Evolutionary conservation across 35 echinoderm and acorn worm species (phyloP).

Genomic region (Antedon bifida): DNA sequence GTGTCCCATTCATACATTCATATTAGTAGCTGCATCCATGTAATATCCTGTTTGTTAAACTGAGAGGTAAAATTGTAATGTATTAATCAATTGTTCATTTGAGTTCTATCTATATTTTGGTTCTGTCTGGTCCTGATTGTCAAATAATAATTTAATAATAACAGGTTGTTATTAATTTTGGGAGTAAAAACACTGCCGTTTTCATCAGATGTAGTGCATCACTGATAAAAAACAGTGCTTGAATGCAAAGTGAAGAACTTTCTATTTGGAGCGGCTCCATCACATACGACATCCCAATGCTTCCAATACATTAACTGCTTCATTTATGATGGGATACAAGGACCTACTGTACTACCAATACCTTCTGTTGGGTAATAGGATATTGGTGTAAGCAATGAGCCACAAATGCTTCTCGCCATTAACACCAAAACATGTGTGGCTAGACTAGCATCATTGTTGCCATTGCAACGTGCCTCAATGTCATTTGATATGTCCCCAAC

Average conservation of each 20-base stretch:
- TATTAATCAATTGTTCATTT: too few species aligned
- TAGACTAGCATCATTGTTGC: background rate
- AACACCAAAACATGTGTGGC: constrained; percentile 26
- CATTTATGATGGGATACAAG: background rate
- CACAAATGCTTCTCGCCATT: constrained; percentile 24
- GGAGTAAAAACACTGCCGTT: background rate
- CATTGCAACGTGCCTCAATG: background rate
- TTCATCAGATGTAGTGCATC: constrained; percentile 35
- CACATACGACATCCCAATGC: constrained; percentile 10
- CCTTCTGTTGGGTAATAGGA: constrained; percentile 7
- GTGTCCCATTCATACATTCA: constrained; percentile 23
- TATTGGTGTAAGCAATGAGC: constrained; percentile 7
- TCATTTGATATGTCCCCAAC: constrained; percentile 31
- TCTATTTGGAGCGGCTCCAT: constrained; percentile 28
- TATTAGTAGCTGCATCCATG: constrained; percentile 19
- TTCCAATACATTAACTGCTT: constrained; percentile 11
- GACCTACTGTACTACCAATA: background rate
- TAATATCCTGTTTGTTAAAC: constrained; percentile 23
- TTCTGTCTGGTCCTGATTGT: too few species aligned
- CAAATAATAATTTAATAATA: too few species aligned
- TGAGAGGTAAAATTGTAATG: background rate
- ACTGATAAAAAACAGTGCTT: constrained; percentile 20
- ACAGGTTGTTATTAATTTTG: too few species aligned
- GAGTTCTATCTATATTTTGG: too few species aligned
- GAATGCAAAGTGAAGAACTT: constrained; percentile 20